phyloP scores from a whole-genome alignment of 2,888 invertebrate species.

The Apoda limacodes region DNA sequence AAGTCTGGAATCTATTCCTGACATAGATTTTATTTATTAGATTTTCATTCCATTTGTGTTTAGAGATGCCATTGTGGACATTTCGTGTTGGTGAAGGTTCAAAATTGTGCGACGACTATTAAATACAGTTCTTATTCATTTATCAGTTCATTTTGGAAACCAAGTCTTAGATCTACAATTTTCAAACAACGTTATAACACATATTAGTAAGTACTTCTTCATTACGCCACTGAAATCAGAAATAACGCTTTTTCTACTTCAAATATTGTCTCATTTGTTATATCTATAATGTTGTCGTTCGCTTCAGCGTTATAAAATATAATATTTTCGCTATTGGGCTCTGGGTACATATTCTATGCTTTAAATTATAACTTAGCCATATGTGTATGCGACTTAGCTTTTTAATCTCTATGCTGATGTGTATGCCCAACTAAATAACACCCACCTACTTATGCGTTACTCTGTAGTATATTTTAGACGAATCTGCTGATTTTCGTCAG shows the following conservation, averaged over 20 bases:
- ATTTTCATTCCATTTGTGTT: too few relatives aligned
- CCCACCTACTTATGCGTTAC: constrained; percentile 41
- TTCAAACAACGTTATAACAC: constrained; percentile 46
- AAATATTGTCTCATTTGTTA: constrained; percentile 58
- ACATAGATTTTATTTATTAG: too few relatives aligned
- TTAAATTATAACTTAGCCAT: constrained; percentile 62
- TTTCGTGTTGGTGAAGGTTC: too few relatives aligned
- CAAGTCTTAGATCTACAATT: too few relatives aligned
- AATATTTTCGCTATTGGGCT: constrained; percentile 63
- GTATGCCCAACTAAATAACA: constrained; percentile 62
- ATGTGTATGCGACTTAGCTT: constrained; percentile 67
- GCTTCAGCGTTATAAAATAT: constrained; percentile 67
- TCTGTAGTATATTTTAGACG: constrained; percentile 59
- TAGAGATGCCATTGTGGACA: too few relatives aligned
- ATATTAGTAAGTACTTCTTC: constrained; percentile 65
- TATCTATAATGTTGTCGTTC: constrained; percentile 64
- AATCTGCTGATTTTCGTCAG: constrained; percentile 62
- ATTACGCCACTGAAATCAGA: too few relatives aligned
- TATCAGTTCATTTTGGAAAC: constrained; percentile 48
- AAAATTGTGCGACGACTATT: too few relatives aligned
- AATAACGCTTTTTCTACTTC: constrained; percentile 60
- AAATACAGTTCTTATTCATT: constrained; percentile 48
- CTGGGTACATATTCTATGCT: constrained; percentile 64
- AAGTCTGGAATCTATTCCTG: too few relatives aligned
- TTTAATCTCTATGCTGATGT: constrained; percentile 67